Evolutionary conservation across 2,888 invertebrate species (phyloP), one percentile per base, ranked within the genome.

Genomic region (Oxytorus armatus): DNA sequence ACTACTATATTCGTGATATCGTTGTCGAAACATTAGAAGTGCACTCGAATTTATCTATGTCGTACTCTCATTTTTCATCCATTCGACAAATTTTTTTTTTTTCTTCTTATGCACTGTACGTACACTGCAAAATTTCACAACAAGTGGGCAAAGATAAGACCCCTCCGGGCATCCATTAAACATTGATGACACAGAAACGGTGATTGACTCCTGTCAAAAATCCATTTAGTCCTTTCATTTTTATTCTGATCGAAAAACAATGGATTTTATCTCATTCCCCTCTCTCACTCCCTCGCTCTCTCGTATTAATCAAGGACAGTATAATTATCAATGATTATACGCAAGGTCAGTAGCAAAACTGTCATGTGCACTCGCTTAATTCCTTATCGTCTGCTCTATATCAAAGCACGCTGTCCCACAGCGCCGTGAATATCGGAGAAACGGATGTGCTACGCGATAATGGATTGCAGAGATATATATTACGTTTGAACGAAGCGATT

Each of bases 191-290:
- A 42, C 49, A 72, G 36, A 39, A 59, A 16, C 39, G 69, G 49
- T 57, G 75, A 75, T 70, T 79, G 75, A 74, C 57, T 49, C 65
- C 55, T 70, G 75, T 75, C 79, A 70, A 49, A 42, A 25, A 79
- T 70, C 79, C 79, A 79, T 79, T 79, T 70, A 5, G 21, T 21
- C 44, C 51, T 29, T 25, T 61, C 36, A 66, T 59, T 53, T 51
- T 53, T 47, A 36, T 55, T 21, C 47, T 55, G 21, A 33, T n/a
- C 8, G 10, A 8, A 29, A 51, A 59, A 44, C 36, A 39, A 49
- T 44, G 33, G 36, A 51, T 7, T 61, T 61, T 66, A 47, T 33
- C 33, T 1, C 51, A 44, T 16, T 63, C 39, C 10, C 55, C 39
- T 59, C 23, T 42, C 59, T 39, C 59, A 23, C 42, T 42, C 42